Evolutionary conservation across 1,140 invertebrate genomes (phyloP), one percentile per base, ranked within the genome.

Genomic region (Nephila pilipes): DNA sequence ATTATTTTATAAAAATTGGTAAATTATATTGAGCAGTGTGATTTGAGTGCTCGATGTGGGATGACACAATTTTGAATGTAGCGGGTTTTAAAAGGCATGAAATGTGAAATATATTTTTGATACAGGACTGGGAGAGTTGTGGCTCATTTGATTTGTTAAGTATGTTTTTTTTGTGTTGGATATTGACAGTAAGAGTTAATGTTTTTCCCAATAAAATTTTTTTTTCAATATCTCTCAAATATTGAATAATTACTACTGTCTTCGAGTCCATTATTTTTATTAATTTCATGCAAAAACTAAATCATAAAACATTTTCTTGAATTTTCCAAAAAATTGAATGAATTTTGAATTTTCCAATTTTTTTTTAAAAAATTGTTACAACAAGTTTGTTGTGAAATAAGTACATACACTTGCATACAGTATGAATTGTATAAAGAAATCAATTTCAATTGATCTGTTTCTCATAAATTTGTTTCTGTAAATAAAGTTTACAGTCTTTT

Each of bases 141-240:
- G 87, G 63, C 87, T 88, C 87, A 69, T 88, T 88, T 88, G 60
- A 88, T 88, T 88, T 88, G 65, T 88, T 36, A 20, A 55, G 29
- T 88, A 38, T 65, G 58, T 88, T 75, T 88, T 25, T 75, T 88
- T 75, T 88, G 36, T 88, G 36, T 75, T 29, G 16, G 60, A 69
- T 69, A 88, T 88, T 22, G 54, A 65, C 38, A 75, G 85, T 88
- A 88, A 69, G 87, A 88, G 57, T 88, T 75, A 46, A 69, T 69
- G 60, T 65, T 88, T n/a, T 63, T 88, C 87, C 65, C 87, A 88
- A 88, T 88, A 88, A 88, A 88, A 20, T 88, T 88, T 87, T 88
- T 75, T 57, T 88, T 63, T 88, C 69, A 75, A 75, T 36, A 75
- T 75, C 69, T 75, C 69, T 75, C 69, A 75, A 75, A 32, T 36